Percentiles rank a stretch among this genome's conserved stretches.
Evolutionary conservation across 2,888 invertebrate genomes (phyloP).

Genomic region (Eumerus sabulonum): DNA sequence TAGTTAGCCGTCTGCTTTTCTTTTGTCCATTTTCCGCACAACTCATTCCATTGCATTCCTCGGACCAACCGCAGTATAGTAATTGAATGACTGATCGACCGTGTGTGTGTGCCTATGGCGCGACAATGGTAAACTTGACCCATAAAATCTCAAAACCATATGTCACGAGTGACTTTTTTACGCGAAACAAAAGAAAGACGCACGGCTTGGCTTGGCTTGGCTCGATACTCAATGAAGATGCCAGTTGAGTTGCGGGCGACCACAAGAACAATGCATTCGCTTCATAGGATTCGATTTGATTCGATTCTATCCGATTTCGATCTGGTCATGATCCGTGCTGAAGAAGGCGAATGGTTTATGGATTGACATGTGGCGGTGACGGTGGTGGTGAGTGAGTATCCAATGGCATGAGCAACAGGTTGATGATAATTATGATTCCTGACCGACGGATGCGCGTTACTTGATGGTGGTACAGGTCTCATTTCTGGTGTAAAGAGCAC

Average conservation of each 20-base stretch:
- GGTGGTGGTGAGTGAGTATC: constrained; percentile 45
- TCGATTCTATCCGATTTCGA: constrained; percentile 6
- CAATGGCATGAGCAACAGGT: constrained; percentile 39
- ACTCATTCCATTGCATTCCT: constrained; percentile 2
- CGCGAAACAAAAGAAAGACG: constrained; percentile 2
- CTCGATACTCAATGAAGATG: no score
- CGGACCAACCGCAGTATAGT: constrained; percentile 8
- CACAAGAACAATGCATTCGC: neutral
- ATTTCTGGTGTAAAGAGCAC: constrained; percentile 63
- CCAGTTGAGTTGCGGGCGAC: no score
- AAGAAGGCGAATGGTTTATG: constrained; percentile 1
- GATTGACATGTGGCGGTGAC: constrained; percentile 37
- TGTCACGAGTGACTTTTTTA: constrained; percentile 35
- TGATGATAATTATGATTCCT: constrained; percentile 56
- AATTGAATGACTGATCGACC: no score
- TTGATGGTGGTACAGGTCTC: constrained; percentile 30
- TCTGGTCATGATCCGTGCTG: constrained; percentile 12
- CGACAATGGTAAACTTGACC: constrained; percentile 56
- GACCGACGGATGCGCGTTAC: constrained; percentile 46
- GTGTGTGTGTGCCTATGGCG: no score
- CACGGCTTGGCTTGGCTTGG: no score
- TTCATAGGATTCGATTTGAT: constrained; percentile 1
- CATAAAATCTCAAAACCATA: constrained; percentile 44
- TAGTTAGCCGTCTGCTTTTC: constrained; percentile 13
- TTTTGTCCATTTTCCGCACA: constrained; percentile 8